Base-by-base conservation (phyloP, 2,113 vertebrate species). In the Gobiocypris rarus region DNA sequence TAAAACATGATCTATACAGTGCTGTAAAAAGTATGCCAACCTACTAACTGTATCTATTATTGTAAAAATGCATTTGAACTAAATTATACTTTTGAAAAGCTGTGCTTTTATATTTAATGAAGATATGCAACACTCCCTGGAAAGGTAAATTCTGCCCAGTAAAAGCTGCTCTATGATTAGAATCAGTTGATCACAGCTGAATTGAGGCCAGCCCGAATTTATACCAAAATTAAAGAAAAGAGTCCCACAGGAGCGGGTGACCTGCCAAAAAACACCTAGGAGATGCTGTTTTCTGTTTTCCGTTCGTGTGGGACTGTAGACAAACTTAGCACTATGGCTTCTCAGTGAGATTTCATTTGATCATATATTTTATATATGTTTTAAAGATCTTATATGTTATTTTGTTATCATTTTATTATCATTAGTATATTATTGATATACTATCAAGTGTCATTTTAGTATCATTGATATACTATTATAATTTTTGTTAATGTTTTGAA, bases 241-340 rank as follows among this genome's bases (percentile, higher is more conserved):
- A 41, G 69, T 71, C 38, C 19, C 15, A 22, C 11, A 14, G 69
- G 69, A 45, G 13, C 3, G 0, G 1, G 13, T 73, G 69, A 73
- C 69, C 41, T 73, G 69, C 69, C 69, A 71, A 24, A 71, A 70
- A 71, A 14, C 69, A 71, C 69, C 41, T 45, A 45, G n/a, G 69
- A 67, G 9, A 31, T 45, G 41, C 41, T 24, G 41, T 13, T 45
- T 71, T 71, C 41, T 70, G 38, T 43, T n/a, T n/a, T n/a, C 8
- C 9, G 34, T 41, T 41, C 11, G 9, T 22, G 9, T 11, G 4
- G 2, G 10, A 1, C 31, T 19, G 28, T 34, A 41, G 3, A 69
- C 17, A 5, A 69, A 69, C 67, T 4, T 31, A 41, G 22, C 28
- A 8, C 34, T 38, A n/a, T n/a, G 15, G 31, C 31, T 38, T 69